phyloP scores from a whole-genome alignment of 2,888 invertebrate species.

The Hartigia nigra region DNA sequence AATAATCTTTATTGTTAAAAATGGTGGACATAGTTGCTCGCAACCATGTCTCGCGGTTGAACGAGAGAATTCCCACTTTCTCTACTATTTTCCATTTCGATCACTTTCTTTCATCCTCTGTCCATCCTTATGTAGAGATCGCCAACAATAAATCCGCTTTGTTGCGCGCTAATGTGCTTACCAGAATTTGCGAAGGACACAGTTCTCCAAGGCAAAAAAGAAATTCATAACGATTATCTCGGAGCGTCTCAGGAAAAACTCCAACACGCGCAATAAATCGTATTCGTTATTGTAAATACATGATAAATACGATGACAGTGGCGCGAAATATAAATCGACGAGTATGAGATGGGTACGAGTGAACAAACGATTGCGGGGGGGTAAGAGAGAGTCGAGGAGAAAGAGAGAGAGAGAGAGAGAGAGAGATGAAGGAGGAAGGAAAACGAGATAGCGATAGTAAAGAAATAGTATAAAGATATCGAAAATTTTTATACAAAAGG shows the following conservation, averaged over 20 bases:
- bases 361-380: slow-evolving; percentile 8
- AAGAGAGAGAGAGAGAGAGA: background rate
- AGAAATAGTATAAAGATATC: background rate
- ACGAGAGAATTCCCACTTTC: slow-evolving; percentile 34
- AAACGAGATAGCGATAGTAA: background rate
- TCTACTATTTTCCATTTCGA: slow-evolving; percentile 40
- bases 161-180: background rate
- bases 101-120: slow-evolving; percentile 41
- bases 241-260: background rate
- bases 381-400: too few relatives aligned
- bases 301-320: slow-evolving; percentile 43
- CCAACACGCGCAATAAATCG: slow-evolving; percentile 4
- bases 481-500: slow-evolving; percentile 45
- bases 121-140: slow-evolving; percentile 27
- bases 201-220: background rate
- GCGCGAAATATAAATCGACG: slow-evolving; percentile 39
- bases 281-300: slow-evolving; percentile 34
- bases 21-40: slow-evolving; percentile 30
- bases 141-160: slow-evolving; percentile 6
- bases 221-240: background rate
- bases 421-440: too few relatives aligned
- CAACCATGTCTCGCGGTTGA: slow-evolving; percentile 33
- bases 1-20: slow-evolving; percentile 57
- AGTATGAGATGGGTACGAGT: slow-evolving; percentile 2
- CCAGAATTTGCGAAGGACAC: background rate